A percentile compares a stretch with the other conserved stretches of the same genome.
These are phyloP conservation scores for Catalaphyllia jardinei DNA, from an alignment of 64 coral and sea anemone species.

Conservation along the genomic window DNA sequence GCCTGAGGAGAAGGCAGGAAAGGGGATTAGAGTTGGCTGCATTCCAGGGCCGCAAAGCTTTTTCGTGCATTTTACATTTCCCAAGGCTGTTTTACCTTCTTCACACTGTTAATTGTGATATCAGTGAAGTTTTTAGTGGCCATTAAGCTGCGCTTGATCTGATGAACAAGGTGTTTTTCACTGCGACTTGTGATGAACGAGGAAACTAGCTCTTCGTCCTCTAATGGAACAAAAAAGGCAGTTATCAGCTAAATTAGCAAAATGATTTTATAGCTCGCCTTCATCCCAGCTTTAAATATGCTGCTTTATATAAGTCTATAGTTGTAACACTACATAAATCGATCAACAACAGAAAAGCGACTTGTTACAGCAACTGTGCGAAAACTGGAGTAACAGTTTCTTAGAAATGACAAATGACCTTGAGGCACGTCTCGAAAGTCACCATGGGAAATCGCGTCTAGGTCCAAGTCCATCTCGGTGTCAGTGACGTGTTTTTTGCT, in stretches of 20 bases:
- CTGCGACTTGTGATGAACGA: constrained; percentile 61
- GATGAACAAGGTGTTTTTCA: constrained; percentile 85
- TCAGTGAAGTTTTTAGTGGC: constrained; percentile 40
- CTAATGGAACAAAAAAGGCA: constrained; percentile 18
- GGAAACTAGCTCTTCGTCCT: constrained; percentile 76
- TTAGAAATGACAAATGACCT: constrained; percentile 29
- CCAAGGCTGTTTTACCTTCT: constrained; percentile 26
- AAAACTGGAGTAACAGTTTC: no score
- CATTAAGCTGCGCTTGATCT: constrained; percentile 70
- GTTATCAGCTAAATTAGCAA: not conserved
- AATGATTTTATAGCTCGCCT: not conserved
- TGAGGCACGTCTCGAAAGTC: constrained; percentile 82
- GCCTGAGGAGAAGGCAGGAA: no score
- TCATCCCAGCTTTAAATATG: not conserved
- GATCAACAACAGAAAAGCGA: no score
- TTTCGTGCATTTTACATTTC: not conserved
- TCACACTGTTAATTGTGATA: constrained; percentile 63
- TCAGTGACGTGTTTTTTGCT: constrained; percentile 69
- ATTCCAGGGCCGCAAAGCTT: no score
- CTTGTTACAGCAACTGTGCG: no score
- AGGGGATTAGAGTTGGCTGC: no score
- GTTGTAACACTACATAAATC: no score
- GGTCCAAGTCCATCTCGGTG: constrained; percentile 41
- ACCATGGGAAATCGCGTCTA: constrained; percentile 76
- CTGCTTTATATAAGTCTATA: no score